These are phyloP conservation scores for Megalops atlanticus DNA, from an alignment of 2,113 vertebrate genomes.

Conservation along the genomic window DNA sequence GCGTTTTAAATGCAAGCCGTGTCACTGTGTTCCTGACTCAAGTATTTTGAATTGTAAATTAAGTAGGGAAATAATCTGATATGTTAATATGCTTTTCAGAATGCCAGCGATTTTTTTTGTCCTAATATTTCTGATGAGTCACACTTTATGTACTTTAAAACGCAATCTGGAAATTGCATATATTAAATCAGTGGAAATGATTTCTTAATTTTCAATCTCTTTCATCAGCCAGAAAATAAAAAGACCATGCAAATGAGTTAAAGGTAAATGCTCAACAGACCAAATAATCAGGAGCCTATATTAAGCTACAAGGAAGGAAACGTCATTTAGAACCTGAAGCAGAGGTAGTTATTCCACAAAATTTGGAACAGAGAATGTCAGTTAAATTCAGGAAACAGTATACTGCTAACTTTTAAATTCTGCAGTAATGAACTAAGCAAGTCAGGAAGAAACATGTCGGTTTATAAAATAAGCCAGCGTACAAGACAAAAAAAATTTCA, in stretches of 20 bases:
- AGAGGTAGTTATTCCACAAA: conserved; percentile 24
- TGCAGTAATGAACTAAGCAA: not conserved
- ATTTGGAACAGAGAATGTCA: not conserved
- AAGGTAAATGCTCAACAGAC: conserved; percentile 28
- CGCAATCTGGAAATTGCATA: conserved; percentile 33
- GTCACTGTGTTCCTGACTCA: conserved; percentile 31
- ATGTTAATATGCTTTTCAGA: conserved; percentile 46
- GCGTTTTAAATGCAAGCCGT: conserved; percentile 28
- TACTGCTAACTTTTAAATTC: not conserved
- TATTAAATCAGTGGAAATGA: conserved; percentile 49
- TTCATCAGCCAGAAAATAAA: conserved; percentile 32
- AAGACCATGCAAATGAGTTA: conserved; percentile 44
- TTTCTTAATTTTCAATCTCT: conserved; percentile 46
- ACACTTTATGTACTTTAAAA: not conserved
- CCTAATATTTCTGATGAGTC: conserved; percentile 25
- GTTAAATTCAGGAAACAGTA: not conserved
- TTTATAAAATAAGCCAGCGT: no score
- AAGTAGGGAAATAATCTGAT: conserved; percentile 48
- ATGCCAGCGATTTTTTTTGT: conserved; percentile 49
- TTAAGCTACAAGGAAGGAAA: not conserved
- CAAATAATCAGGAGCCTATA: not conserved
- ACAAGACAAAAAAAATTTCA: no score
- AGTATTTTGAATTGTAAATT: conserved; percentile 48
- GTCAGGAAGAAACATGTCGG: not conserved
- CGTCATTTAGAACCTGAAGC: conserved; percentile 6